phyloP scores from a whole-genome alignment of 2,797 vertebrate species.

The Aulostomus chinensis region DNA sequence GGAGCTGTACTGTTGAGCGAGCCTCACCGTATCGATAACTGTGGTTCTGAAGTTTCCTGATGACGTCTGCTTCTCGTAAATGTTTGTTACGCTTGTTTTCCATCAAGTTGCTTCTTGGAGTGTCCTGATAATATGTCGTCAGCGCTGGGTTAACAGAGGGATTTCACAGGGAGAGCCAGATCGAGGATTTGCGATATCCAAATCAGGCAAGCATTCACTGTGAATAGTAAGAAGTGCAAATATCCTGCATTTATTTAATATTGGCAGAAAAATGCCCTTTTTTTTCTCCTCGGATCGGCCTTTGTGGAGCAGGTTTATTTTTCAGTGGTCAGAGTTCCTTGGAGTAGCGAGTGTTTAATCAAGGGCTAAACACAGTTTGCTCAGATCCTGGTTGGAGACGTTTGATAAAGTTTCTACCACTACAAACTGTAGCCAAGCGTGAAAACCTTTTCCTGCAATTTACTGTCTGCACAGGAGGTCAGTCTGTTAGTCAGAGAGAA shows the following conservation, averaged over 20 bases:
- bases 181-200: conserved; percentile 29
- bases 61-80: conserved; percentile 28
- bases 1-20: no score
- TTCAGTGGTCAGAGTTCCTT: conserved; percentile 31
- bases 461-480: conserved; percentile 65
- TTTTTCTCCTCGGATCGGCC: conserved; percentile 49
- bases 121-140: conserved; percentile 42
- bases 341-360: conserved; percentile 53
- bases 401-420: conserved; percentile 72
- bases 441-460: conserved; percentile 76
- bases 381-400: conserved; percentile 49
- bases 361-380: conserved; percentile 41
- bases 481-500: conserved; percentile 16
- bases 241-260: conserved; percentile 25
- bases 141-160: conserved; percentile 32
- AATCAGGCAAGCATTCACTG: conserved; percentile 16
- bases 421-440: conserved; percentile 66
- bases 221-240: conserved; percentile 27
- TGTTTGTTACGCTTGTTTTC: conserved; percentile 29
- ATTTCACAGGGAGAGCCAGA: conserved; percentile 32
- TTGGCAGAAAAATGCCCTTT: conserved; percentile 33
- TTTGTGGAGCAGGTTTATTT: conserved; percentile 27
- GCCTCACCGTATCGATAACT: no score
- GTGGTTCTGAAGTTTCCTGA: conserved; percentile 25
- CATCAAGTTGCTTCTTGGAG: conserved; percentile 31